Conservation (phyloP, 2,888 invertebrate species). For the Agrenia bidenticulata region DNA sequence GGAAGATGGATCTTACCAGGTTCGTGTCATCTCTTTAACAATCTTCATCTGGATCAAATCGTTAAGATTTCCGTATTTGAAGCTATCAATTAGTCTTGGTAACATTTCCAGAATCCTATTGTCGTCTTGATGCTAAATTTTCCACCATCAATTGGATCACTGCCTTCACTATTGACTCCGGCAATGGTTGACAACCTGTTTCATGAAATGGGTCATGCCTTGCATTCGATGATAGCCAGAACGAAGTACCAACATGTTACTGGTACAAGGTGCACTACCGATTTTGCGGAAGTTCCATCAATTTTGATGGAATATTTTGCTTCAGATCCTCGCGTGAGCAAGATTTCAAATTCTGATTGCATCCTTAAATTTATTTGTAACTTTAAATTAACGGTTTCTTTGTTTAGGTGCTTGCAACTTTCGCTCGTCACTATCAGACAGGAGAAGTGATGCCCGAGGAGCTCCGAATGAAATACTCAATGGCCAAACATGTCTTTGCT, state of each 20-base stretch:
- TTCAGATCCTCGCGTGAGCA: constrained; percentile 71
- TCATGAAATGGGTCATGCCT: constrained; percentile 98
- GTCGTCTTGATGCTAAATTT: constrained; percentile 92
- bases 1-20: constrained; percentile 79
- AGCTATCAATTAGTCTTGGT: too few species aligned
- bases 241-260: constrained; percentile 96
- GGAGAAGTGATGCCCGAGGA: constrained; percentile 77
- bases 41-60: too few species aligned
- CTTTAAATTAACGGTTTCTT: neutral
- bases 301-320: constrained; percentile 98
- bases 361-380: constrained; percentile 13
- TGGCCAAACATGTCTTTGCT: constrained; percentile 81
- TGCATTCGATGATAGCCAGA: constrained; percentile 97
- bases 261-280: constrained; percentile 94
- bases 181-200: constrained; percentile 92
- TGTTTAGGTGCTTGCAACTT: constrained; percentile 69
- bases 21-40: too few species aligned
- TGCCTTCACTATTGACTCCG: constrained; percentile 76
- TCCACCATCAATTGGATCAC: constrained; percentile 64
- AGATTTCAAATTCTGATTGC: neutral
- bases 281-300: constrained; percentile 99
- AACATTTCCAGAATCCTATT: constrained; percentile 71
- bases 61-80: too few species aligned
- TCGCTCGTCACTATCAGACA: constrained; percentile 89
- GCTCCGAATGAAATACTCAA: constrained; percentile 76